A percentile compares a stretch with the other conserved stretches of the same genome.
These are phyloP conservation scores for Sceloporus tristichus DNA, from an alignment of 2,113 vertebrate genomes.

Conservation along the genomic window DNA sequence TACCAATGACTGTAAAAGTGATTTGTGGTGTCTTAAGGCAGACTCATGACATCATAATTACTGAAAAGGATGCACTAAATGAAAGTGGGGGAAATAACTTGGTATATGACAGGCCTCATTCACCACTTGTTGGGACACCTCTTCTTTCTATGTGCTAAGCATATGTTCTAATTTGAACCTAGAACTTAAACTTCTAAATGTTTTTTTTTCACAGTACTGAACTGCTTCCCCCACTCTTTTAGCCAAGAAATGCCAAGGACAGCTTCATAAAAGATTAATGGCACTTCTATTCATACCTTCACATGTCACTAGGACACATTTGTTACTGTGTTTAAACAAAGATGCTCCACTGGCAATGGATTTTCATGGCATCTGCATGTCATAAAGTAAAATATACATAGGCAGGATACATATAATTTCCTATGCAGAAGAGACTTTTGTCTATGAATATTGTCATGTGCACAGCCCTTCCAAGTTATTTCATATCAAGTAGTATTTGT, in stretches of 20 bases:
- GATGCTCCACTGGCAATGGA: neutral
- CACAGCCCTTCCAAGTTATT: neutral
- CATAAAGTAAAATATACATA: neutral
- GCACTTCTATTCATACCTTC: neutral
- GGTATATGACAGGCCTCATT: no score
- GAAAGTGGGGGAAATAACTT: no score
- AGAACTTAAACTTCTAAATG: fast-evolving
- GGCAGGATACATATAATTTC: neutral
- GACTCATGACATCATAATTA: no score
- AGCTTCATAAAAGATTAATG: neutral
- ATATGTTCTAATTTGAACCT: neutral
- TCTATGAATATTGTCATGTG: neutral
- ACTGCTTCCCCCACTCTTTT: neutral
- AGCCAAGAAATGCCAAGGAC: conserved; percentile 11
- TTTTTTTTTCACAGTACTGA: neutral
- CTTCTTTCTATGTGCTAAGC: no score
- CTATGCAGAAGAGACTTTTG: neutral
- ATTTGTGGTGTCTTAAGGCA: no score
- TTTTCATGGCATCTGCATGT: neutral
- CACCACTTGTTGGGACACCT: no score
- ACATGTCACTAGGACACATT: neutral
- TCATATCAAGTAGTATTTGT: neutral
- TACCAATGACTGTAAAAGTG: no score
- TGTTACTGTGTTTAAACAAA: neutral
- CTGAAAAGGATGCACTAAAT: no score